Percentiles rank a stretch among this genome's conserved stretches.
Conservation (phyloP, 1,140 invertebrate species). For the Drosophila sp. region DNA sequence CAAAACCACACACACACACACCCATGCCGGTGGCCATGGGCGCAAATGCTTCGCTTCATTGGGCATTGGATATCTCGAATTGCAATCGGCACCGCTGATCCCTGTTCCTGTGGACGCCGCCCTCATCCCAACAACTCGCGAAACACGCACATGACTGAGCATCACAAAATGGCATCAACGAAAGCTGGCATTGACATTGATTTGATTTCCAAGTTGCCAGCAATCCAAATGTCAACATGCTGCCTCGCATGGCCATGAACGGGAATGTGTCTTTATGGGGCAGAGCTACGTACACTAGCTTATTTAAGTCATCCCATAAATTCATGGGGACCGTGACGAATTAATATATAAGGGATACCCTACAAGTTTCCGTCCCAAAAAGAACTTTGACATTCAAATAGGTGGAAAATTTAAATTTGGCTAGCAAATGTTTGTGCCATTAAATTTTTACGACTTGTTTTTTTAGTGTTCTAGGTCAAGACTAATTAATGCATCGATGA, state of each 20-base stretch:
- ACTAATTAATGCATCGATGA: no score
- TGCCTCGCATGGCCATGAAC: constrained; percentile 12
- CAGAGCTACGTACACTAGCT: not conserved
- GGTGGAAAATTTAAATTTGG: not conserved
- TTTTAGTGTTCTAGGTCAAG: no score
- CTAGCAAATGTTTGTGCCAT: not conserved
- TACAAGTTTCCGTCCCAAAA: not conserved
- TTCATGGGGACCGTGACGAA: constrained; percentile 2
- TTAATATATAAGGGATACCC: constrained; percentile 33
- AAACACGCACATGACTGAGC: constrained; percentile 1
- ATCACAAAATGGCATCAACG: constrained; percentile 27
- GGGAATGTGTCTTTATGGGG: constrained; percentile 7
- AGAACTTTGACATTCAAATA: constrained; percentile 13
- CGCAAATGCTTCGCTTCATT: constrained; percentile 17
- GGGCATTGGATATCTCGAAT: constrained; percentile 3
- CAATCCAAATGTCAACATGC: constrained; percentile 51
- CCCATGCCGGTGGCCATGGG: not conserved
- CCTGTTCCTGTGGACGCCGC: not conserved
- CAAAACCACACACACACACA: constrained; percentile 13
- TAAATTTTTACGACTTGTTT: not conserved
- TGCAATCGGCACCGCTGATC: not conserved
- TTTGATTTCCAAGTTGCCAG: constrained; percentile 51
- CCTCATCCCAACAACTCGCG: not conserved
- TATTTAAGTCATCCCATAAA: constrained; percentile 19
- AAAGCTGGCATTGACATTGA: constrained; percentile 63